Conservation (phyloP, 2,113 vertebrate genomes). For the Cynopterus brachyotis region DNA sequence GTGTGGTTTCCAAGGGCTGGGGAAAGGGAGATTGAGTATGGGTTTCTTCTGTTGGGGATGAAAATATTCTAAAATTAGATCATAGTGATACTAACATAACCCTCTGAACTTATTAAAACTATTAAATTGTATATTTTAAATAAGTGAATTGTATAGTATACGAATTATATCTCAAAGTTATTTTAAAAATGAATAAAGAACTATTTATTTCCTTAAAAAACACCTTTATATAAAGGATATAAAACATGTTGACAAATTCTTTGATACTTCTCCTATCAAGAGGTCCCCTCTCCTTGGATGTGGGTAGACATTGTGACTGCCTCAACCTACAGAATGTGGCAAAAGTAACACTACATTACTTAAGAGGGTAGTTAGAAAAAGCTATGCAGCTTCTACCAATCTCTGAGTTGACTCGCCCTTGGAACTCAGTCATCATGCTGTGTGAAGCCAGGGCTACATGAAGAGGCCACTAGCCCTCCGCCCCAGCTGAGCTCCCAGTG, state of each 20-base stretch:
- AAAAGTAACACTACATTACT: background rate
- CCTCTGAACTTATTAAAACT: slow-evolving; percentile 1
- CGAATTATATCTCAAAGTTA: background rate
- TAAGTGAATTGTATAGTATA: background rate
- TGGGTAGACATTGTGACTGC: background rate
- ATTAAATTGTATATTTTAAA: background rate
- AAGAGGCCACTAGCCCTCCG: background rate
- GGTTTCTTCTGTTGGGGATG: background rate
- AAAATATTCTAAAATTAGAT: slow-evolving; percentile 9
- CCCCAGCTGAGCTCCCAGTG: background rate
- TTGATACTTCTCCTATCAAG: background rate
- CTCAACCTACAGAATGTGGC: background rate
- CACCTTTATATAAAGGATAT: slow-evolving; percentile 15
- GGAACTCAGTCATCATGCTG: background rate
- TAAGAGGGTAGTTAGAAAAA: slow-evolving; percentile 18
- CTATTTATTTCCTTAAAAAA: slow-evolving; percentile 3
- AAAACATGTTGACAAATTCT: background rate
- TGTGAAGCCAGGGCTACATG: background rate
- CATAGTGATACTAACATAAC: background rate
- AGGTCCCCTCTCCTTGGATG: background rate
- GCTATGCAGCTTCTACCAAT: background rate
- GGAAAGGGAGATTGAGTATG: background rate
- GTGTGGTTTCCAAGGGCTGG: background rate
- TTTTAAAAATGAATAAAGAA: slow-evolving; percentile 9
- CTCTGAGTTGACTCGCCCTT: background rate